Conservation (phyloP, 2,888 invertebrate genomes). For the Cryptophagus acutangulus region DNA sequence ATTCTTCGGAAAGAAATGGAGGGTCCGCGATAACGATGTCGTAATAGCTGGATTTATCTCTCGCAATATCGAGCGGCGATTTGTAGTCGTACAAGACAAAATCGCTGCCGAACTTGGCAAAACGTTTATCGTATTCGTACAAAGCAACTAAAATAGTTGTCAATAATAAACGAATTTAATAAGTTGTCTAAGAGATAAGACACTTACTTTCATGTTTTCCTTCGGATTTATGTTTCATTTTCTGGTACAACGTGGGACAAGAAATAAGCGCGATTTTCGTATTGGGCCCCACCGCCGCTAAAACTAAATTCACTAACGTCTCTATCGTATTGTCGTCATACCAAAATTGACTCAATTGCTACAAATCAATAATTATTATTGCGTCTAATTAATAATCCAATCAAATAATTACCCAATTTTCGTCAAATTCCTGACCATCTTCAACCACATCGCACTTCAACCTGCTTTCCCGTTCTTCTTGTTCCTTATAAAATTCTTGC, state of each 20-base stretch:
- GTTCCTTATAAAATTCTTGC: constrained; percentile 72
- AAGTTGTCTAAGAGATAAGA: neutral
- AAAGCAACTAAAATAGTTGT: constrained; percentile 31
- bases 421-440: constrained; percentile 60
- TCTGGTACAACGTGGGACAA: constrained; percentile 79
- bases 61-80: constrained; percentile 62
- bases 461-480: constrained; percentile 58
- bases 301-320: constrained; percentile 62
- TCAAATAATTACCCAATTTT: constrained; percentile 67
- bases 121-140: constrained; percentile 80
- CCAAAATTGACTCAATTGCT: constrained; percentile 99
- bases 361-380: constrained; percentile 25
- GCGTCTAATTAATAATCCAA: constrained; percentile 4
- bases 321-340: constrained; percentile 78
- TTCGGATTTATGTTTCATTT: constrained; percentile 52
- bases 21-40: constrained; percentile 91
- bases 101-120: constrained; percentile 70
- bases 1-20: constrained; percentile 91
- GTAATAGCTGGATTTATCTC: constrained; percentile 57
- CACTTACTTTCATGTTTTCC: constrained; percentile 29
- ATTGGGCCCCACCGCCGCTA: constrained; percentile 51
- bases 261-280: constrained; percentile 78
- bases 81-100: constrained; percentile 89
- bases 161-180: constrained; percentile 13
- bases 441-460: constrained; percentile 39